Conservation (phyloP, 2,113 vertebrate species). For the Osmerus eperlanus region DNA sequence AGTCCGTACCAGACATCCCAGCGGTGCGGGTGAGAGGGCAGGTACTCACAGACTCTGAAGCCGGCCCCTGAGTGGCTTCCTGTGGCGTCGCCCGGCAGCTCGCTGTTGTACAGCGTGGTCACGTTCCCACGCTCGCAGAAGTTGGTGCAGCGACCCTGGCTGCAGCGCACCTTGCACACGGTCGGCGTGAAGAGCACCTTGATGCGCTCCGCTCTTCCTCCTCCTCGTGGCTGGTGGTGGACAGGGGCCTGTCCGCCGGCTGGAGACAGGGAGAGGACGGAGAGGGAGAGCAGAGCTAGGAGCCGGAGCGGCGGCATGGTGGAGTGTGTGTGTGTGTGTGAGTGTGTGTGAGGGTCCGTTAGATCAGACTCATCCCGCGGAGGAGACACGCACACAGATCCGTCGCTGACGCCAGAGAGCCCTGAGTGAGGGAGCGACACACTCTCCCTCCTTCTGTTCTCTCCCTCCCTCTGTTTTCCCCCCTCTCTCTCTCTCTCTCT, state of each 20-base stretch:
- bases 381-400: no score
- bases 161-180: conserved; percentile 90
- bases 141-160: conserved; percentile 81
- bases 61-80: conserved; percentile 75
- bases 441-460: not conserved
- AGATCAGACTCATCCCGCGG: no score
- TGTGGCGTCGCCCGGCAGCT: conserved; percentile 43
- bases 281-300: conserved; percentile 49
- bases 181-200: conserved; percentile 95
- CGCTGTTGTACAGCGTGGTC: conserved; percentile 87
- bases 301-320: conserved; percentile 56
- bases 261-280: conserved; percentile 45
- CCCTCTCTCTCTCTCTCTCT: not conserved
- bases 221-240: conserved; percentile 12
- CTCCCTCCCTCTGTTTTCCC: not conserved
- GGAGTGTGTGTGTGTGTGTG: not conserved
- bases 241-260: conserved; percentile 68
- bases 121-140: conserved; percentile 87
- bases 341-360: no score
- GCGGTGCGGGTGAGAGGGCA: conserved; percentile 56
- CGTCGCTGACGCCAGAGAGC: not conserved
- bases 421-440: not conserved
- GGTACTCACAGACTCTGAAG: conserved; percentile 92
- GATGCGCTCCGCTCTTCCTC: conserved; percentile 68
- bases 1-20: not conserved